A percentile compares a stretch with the other conserved stretches of the same genome.
phyloP scores from a whole-genome alignment of 2,888 invertebrate genomes.

The Laspeyria flexula region DNA sequence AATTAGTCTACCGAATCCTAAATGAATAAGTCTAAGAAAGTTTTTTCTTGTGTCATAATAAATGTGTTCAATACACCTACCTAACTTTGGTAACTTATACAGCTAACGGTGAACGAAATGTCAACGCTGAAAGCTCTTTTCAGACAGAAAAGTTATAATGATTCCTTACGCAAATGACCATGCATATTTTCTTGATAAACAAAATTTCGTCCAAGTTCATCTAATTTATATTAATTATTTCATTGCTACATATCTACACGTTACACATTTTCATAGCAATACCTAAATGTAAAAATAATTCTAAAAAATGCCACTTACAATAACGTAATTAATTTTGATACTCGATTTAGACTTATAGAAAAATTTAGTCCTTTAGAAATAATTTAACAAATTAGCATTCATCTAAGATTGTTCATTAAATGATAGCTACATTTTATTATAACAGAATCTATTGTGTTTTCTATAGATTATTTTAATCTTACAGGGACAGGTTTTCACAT shows the following conservation, averaged over 20 bases:
- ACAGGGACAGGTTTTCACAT: conserved; percentile 9
- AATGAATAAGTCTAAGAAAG: no score
- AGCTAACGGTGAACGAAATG: conserved; percentile 36
- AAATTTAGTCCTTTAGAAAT: no score
- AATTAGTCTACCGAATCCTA: no score
- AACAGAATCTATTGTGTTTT: no score
- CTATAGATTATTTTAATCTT: conserved; percentile 6
- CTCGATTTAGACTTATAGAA: conserved; percentile 19
- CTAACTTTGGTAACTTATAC: conserved; percentile 35
- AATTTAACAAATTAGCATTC: no score
- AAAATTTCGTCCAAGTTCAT: conserved; percentile 27
- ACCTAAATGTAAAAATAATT: no score
- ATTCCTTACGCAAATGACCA: conserved; percentile 45
- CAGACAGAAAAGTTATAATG: conserved; percentile 64
- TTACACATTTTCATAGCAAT: neutral
- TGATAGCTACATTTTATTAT: no score
- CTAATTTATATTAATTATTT: conserved; percentile 17
- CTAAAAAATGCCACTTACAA: no score
- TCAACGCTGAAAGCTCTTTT: conserved; percentile 49
- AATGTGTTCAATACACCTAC: neutral
- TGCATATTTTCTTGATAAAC: conserved; percentile 32
- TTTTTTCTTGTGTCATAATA: neutral
- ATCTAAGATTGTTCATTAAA: no score
- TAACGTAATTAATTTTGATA: conserved; percentile 4
- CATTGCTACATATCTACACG: neutral